Evolutionary conservation across 2,113 vertebrate genomes (phyloP).

Genomic region (Mohoua ochrocephala): DNA sequence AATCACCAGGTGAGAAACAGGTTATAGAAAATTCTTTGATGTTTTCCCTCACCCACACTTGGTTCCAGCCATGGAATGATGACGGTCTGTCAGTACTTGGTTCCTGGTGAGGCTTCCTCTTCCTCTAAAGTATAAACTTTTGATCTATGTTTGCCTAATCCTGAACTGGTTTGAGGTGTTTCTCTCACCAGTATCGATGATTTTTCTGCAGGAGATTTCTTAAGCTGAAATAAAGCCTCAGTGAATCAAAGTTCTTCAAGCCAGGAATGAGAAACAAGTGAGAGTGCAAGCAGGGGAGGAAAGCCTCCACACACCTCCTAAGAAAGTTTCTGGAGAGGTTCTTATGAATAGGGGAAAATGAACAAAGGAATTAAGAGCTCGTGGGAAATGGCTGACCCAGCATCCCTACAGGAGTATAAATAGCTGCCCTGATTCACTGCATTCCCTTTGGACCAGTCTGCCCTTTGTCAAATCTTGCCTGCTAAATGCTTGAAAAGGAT

Average conservation of each 20-base stretch:
- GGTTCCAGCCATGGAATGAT: neutral
- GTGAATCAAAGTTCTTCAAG: neutral
- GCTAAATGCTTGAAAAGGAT: neutral
- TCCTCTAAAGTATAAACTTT: neutral
- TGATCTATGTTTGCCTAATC: neutral
- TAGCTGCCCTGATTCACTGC: neutral
- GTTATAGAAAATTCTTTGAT: neutral
- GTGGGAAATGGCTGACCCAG: neutral
- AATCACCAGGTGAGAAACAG: neutral
- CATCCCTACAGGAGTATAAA: neutral
- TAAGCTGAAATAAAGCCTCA: neutral
- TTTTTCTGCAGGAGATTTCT: neutral
- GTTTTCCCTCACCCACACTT: neutral
- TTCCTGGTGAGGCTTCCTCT: neutral
- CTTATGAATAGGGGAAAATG: neutral
- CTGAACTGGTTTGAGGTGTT: neutral
- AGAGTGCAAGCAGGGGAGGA: neutral
- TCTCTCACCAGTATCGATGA: neutral
- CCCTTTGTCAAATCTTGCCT: neutral
- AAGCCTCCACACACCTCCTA: neutral
- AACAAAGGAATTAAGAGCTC: neutral
- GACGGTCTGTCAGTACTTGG: neutral
- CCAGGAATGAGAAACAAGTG: neutral
- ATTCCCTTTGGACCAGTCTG: neutral
- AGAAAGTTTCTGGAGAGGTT: neutral